Evolutionary conservation across 2,113 vertebrate species (phyloP).

Genomic region (Bothrops jararaca): DNA sequence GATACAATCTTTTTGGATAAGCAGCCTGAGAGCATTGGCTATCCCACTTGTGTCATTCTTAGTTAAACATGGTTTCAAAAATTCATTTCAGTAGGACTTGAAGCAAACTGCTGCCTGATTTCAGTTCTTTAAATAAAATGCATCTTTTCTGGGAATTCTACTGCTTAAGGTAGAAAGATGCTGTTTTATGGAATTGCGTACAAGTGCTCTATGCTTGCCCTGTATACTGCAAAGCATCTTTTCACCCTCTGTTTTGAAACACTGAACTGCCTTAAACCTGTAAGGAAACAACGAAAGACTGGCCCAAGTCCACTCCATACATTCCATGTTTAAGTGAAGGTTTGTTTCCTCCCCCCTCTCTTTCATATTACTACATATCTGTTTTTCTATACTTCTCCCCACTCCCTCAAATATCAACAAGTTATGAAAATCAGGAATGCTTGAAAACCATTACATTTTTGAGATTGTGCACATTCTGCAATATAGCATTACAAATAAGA

Average conservation of each 20-base stretch:
- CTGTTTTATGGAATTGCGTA: neutral
- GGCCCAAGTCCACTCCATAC: neutral
- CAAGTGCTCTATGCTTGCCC: neutral
- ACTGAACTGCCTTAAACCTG: neutral
- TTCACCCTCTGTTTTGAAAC: neutral
- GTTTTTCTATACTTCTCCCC: neutral
- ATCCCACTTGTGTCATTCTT: neutral
- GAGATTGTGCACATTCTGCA: neutral
- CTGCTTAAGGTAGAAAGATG: neutral
- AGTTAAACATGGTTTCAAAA: neutral
- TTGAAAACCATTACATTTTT: neutral
- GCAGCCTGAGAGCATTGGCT: neutral
- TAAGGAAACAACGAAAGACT: neutral
- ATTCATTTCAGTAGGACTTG: neutral
- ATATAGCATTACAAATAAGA: neutral
- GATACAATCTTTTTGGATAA: neutral
- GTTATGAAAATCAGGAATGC: neutral
- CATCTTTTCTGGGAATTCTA: neutral
- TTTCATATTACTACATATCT: neutral
- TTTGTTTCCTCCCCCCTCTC: neutral
- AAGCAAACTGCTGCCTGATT: neutral
- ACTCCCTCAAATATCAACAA: neutral
- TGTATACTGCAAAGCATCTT: neutral
- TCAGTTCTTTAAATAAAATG: neutral
- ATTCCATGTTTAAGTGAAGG: neutral